Evolutionary conservation across 1,140 invertebrate species (phyloP), one percentile per base, ranked within the genome.

Genomic region (Lepidurus arcticus): DNA sequence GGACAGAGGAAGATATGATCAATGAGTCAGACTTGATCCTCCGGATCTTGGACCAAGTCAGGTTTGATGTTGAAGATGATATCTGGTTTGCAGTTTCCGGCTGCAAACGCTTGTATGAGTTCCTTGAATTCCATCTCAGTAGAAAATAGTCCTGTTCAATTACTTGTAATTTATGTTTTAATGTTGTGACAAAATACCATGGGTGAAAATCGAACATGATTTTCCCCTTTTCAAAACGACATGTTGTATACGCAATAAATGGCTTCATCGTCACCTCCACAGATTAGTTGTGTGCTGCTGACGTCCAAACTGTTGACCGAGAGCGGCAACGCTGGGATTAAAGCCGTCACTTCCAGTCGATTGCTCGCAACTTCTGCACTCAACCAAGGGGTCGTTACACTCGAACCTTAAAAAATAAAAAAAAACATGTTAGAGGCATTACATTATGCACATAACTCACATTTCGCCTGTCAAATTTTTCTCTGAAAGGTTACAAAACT

Each of bases 181-280:
- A 47, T 47, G 45, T 47, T n/a, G 16, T 65, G 53, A 65, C 53
- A 21, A 65, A 34, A 11, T 21, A 65, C 53, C 53, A 3, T 65
- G 13, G 16, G 53, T 21, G n/a, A 47, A 16, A 21, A 21, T n/a
- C 53, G 8, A 65, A 65, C n/a, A 65, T 0, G 53, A 21, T 65
- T n/a, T n/a, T 65, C 16, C 53, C 34, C 34, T 34, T 34, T 34
- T 65, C 53, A 65, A 21, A 65, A 65, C 8, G 53, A 65, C 13
- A 65, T 1, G 53, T 65, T 65, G 53, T 16, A 65, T n/a, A 76
- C 42, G 21, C 34, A 76, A 85, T 93, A 93, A 80, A 94, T 84
- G 47, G 92, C 92, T 86, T 95, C 93, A 84, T 92, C 93, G 83
- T 95, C 93, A 80, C 91, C 91, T 42, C 92, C 92, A 86, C 92